A percentile compares a stretch with the other conserved stretches of the same genome.
Conservation (phyloP, 2,888 invertebrate genomes). For the Hyposoter didymator region DNA sequence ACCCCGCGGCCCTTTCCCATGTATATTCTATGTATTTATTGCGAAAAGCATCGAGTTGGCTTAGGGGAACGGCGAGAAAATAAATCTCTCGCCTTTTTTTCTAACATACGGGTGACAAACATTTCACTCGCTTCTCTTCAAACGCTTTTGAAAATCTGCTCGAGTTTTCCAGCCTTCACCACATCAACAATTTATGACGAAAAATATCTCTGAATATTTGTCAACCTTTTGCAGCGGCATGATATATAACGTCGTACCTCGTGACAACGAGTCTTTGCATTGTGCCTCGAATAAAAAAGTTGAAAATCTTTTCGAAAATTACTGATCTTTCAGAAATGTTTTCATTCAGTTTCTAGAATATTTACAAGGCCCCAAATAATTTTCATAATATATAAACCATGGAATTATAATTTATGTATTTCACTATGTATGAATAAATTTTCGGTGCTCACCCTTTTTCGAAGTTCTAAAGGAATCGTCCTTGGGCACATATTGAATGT, state of each 20-base stretch:
- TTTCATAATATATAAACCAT: background rate
- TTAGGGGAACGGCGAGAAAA: slow-evolving; percentile 13
- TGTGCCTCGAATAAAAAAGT: background rate
- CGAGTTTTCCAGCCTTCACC: slow-evolving; percentile 9
- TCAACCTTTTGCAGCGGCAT: background rate
- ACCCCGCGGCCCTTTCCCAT: background rate
- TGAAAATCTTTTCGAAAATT: slow-evolving; percentile 9
- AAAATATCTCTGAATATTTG: background rate
- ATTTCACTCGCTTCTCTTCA: background rate
- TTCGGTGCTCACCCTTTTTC: slow-evolving; percentile 90
- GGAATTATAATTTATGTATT: background rate
- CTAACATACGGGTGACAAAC: slow-evolving; percentile 1
- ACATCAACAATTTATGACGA: background rate
- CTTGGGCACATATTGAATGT: slow-evolving; percentile 94
- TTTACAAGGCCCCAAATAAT: too few species aligned
- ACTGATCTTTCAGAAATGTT: slow-evolving; percentile 1
- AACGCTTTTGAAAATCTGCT: background rate
- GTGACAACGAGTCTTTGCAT: background rate
- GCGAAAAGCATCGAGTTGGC: slow-evolving; percentile 17
- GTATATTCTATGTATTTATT: slow-evolving; percentile 48
- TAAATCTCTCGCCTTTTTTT: slow-evolving; percentile 30
- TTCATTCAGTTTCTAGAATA: too few species aligned
- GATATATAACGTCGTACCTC: background rate
- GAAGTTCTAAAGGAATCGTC: slow-evolving; percentile 96
- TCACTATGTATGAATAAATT: background rate